Base-by-base conservation (phyloP, 1,140 invertebrate genomes). In the Cydia amplana region DNA sequence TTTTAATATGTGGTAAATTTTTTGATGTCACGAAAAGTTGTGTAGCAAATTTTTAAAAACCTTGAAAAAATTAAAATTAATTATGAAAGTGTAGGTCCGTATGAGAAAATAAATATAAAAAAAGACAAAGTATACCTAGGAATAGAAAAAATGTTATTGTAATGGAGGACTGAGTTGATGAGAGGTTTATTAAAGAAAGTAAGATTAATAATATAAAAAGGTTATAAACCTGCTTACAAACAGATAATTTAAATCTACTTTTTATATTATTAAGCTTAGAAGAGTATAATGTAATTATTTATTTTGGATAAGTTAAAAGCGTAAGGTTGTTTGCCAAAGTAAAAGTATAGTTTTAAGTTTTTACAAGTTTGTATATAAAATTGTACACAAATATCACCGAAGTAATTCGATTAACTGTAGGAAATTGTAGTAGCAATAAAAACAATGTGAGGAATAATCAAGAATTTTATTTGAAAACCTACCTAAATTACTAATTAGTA, bases 351-450 rank as follows among this genome's bases (percentile, higher is more conserved):
- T 51, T 51, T 51, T 51, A 60, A 12, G 55, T 60, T 60, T 60
- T 60, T 20, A 20, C n/a, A 43, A 70, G 36, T 70, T 70, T 70
- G 46, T 73, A 32, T 32, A 25, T 74, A 74, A 63, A 18, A 74
- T 40, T 40, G 18, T 14, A 74, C 25, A 23, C 40, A n/a, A n/a
- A 20, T 25, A 74, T 23, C 18, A 23, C 9, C 10, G 16, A 73
- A 49, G 9, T 46, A 7, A 18, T 18, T 51, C 6, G 4, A 51
- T n/a, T 51, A n/a, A 51, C 6, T n/a, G n/a, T n/a, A 51, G 49
- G 49, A 51, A 46, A 18, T 7, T n/a, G 14, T 60, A 60, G 55
- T 23, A 9, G 12, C 12, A 23, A 23, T 60, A 23, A 23, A 60
- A 60, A 20, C 55, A 60, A 60, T 23, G 2, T 60, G 9, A 12